A percentile compares a stretch with the other conserved stretches of the same genome.
Evolutionary conservation across 2,888 invertebrate genomes (phyloP).

Genomic region (Steinernema hermaphroditum): DNA sequence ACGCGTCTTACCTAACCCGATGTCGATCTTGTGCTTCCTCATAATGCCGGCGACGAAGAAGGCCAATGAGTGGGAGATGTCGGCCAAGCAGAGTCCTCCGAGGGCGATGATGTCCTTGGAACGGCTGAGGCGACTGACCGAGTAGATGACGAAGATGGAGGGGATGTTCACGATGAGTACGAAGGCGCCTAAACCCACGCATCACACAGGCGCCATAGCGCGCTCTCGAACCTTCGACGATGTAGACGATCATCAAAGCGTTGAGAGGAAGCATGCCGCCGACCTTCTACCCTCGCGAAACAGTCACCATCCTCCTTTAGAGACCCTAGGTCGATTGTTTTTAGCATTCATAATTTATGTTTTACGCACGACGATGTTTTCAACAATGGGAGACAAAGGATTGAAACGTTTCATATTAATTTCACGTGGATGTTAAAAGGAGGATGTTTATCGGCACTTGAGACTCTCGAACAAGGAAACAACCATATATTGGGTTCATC

Average conservation of each 20-base stretch:
- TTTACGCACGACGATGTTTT: too few relatives aligned
- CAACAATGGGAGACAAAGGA: too few relatives aligned
- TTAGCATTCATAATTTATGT: too few relatives aligned
- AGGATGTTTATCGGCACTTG: too few relatives aligned
- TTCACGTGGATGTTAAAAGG: too few relatives aligned
- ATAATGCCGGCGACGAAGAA: constrained; percentile 8
- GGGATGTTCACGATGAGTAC: constrained; percentile 4
- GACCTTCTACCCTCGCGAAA: too few relatives aligned
- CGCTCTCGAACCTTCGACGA: neutral
- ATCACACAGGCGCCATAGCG: too few relatives aligned
- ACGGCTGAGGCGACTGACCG: neutral
- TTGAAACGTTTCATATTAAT: too few relatives aligned
- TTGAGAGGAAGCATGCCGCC: neutral
- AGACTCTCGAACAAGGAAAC: too few relatives aligned
- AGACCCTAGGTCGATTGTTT: too few relatives aligned
- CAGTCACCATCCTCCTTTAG: too few relatives aligned
- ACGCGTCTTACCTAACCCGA: neutral
- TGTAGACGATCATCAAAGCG: neutral
- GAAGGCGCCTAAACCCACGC: neutral
- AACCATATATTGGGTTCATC: too few relatives aligned
- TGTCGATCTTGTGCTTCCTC: constrained; percentile 1
- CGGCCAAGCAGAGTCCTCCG: constrained; percentile 18
- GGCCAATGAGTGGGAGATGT: constrained; percentile 7
- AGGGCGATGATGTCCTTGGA: constrained; percentile 14
- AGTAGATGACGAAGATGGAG: constrained; percentile 16